These are phyloP conservation scores for Tillus elongatus DNA, from an alignment of 2,888 invertebrate species.

Conservation along the genomic window DNA sequence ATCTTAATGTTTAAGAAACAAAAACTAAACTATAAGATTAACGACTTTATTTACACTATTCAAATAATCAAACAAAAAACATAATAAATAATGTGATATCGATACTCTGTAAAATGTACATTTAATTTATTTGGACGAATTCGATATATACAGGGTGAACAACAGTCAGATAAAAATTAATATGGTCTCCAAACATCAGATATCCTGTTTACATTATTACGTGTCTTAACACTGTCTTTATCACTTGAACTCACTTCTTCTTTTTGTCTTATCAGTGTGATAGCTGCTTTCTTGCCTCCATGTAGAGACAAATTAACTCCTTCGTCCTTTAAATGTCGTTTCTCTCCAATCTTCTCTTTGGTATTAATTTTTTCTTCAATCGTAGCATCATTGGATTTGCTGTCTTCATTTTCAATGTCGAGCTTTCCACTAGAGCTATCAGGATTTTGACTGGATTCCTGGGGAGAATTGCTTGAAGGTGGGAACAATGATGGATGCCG, in stretches of 20 bases:
- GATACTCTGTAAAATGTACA: background rate
- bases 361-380: background rate
- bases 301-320: constrained; percentile 37
- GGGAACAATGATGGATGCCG: constrained; percentile 31
- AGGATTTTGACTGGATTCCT: constrained; percentile 27
- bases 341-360: background rate
- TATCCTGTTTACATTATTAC: constrained; percentile 42
- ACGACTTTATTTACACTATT: too few species aligned
- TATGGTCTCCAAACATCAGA: constrained; percentile 76
- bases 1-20: too few species aligned
- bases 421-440: constrained; percentile 29
- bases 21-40: too few species aligned
- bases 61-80: too few species aligned
- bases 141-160: constrained; percentile 1
- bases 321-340: constrained; percentile 26
- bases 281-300: constrained; percentile 34
- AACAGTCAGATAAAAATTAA: constrained; percentile 34
- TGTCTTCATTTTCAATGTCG: constrained; percentile 30
- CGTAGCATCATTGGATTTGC: too few species aligned
- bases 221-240: constrained; percentile 33
- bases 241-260: constrained; percentile 40
- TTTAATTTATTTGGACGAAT: background rate
- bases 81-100: too few species aligned
- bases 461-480: constrained; percentile 20
- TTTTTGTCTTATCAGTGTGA: constrained; percentile 38